A percentile compares a stretch with the other conserved stretches of the same genome.
phyloP scores from a whole-genome alignment of 2,888 invertebrate species.

The Heteropelma amictum region DNA sequence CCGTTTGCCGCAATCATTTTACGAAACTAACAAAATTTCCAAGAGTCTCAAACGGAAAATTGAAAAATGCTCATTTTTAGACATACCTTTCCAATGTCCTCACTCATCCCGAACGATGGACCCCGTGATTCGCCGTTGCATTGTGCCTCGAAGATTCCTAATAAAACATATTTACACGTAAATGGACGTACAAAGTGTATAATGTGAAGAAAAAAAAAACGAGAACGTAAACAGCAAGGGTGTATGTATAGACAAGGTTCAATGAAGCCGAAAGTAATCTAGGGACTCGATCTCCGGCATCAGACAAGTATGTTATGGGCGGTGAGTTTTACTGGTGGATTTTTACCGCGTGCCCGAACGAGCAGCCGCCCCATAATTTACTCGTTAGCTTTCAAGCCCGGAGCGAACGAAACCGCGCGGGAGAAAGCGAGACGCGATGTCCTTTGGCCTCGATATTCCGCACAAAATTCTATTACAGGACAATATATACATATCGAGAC shows the following conservation, averaged over 20 bases:
- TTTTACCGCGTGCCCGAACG: constrained; percentile 60
- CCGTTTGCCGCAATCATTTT: no score
- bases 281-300: constrained; percentile 67
- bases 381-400: constrained; percentile 70
- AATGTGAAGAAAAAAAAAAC: constrained; percentile 10
- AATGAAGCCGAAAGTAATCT: constrained; percentile 74
- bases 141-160: constrained; percentile 17
- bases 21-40: no score
- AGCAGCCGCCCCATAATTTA: constrained; percentile 75
- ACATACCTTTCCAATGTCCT: no score
- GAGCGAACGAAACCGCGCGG: constrained; percentile 5
- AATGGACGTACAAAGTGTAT: constrained; percentile 1
- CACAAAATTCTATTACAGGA: no score
- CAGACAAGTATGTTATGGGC: constrained; percentile 32
- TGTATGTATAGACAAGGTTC: constrained; percentile 57
- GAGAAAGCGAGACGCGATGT: not conserved
- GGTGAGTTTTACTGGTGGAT: constrained; percentile 38
- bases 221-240: constrained; percentile 21
- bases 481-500: no score
- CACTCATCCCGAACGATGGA: no score
- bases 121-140: not conserved
- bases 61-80: no score
- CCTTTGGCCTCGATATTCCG: constrained; percentile 37
- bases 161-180: not conserved
- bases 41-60: no score